Base-by-base conservation (phyloP, 2,888 invertebrate species). In the Dichetophora obliterata region DNA sequence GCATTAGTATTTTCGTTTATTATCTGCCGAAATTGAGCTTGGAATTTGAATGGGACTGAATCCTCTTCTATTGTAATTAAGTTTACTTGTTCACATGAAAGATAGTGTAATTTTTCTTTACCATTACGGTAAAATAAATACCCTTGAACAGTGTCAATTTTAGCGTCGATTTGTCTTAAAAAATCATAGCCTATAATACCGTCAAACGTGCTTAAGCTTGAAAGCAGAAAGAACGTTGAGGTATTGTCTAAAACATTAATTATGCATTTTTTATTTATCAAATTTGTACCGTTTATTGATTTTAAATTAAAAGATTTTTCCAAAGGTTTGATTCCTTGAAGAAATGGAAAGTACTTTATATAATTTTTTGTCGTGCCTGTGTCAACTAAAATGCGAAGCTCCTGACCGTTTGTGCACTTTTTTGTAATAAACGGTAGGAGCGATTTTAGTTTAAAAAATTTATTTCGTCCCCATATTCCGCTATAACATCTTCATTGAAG, bases 1-100 rank as follows among this genome's bases (percentile, higher is more conserved):
- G 77, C 77, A 70, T 78, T 75, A 16, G 68, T 70, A 59, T 79
- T 77, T n/a, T 65, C 59, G 66, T 34, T 74, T 16, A 74, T 76
- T n/a, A 57, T 59, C 14, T 59, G 22, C 22, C 48, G 59, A 59
- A 72, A 72, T 8, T 37, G 27, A 24, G 70, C 16, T 70, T 54
- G 22, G 6, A 54, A n/a, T n/a, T 19, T 5, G 54, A 6, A 11
- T 19, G 22, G 22, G 5, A 54, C 54, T 54, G 54, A 54, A 19
- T n/a, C 54, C 19, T 22, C 11, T 43, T 43, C 43, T 43, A 54
- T 54, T 22, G 54, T 54, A n/a, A 54, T 19, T 54, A 54, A 22
- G 19, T 22, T 54, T 0, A 34, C 57, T 52, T 71, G 57, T 31
- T 71, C 6, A 76, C 71, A 50, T 76, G 31, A 22, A 71, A 54